Base-by-base conservation (phyloP, 1,140 invertebrate species). In the Epicauta chinensis region DNA sequence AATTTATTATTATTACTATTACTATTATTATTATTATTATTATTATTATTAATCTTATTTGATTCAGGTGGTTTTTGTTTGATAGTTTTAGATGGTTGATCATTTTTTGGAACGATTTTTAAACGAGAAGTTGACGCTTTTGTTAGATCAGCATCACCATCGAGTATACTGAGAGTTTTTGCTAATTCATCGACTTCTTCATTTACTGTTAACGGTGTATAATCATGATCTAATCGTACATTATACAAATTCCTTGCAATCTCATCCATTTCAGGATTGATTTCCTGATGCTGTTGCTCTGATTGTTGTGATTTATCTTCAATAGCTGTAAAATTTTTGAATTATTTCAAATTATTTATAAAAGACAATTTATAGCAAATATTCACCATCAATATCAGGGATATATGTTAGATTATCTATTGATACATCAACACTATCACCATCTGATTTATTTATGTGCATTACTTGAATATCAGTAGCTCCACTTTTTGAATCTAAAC, bases 141-240 rank as follows among this genome's bases (percentile, higher is more conserved):
- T n/a, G n/a, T n/a, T n/a, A n/a, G n/a, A 5, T 58, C 42, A 42
- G 59, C 46, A 16, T 49, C 38, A 13, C 60, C 66, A 55, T 69
- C 65, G 10, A 70, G 30, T 31, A 69, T 65, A 59, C 65, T 68
- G 7, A 70, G 51, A 16, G 68, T 66, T 58, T 66, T 62, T 3
- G 62, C 64, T 35, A 65, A 36, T 53, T 70, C 68, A 52, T 69
- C 66, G 3, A 51, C 44, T 35, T 61, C 57, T 43, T 64, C 57
- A 11, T 14, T 12, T 60, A 77, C 78, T 37, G 74, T 80, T 29
- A 78, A 74, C 13, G 79, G 74, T 46, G 81, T 83, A 59, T 83
- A 83, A 58, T 81, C 82, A 64, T 83, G 81, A 66, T 83, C 81
- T 70, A 82, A 81, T 60, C 74, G 73, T 49, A 83, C 79, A 40